Evolutionary conservation across 2,888 invertebrate species (phyloP), one percentile per base, ranked within the genome.

Genomic region (Mechanitis mazaeus): DNA sequence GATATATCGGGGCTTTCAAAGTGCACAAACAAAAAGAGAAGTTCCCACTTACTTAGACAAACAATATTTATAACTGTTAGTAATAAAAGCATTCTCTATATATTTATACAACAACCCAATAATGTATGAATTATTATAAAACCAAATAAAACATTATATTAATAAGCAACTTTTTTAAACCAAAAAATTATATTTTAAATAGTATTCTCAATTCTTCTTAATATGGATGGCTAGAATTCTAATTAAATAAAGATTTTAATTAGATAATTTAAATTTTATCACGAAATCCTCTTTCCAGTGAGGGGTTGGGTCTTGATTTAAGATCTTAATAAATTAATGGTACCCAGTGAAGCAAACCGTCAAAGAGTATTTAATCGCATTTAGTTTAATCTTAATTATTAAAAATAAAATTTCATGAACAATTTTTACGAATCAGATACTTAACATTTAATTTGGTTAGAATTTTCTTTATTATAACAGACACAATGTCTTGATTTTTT

Each of bases 301-400:
- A 59, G 66, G 60, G 61, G 68, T 46, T 58, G n/a, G 38, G 55
- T 28, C 66, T 68, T 50, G 63, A 68, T 68, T 72, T 63, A 66
- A 68, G 67, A 68, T 64, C 68, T 64, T 70, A 72, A 70, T 70
- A 73, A 75, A 73, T 74, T 72, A 69, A 64, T 33, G 55, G 42
- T 50, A 63, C 28, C 54, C 56, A 54, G 45, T 50, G 31, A 50
- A 42, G 31, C 50, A n/a, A 50, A 31, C 31, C 28, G 50, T 31
- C 9, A 50, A 50, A 50, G 28, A 50, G 31, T 50, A 50, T 7
- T 31, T 50, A 50, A 50, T 50, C 31, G 50, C 9, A 50, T 50
- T 50, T 31, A 50, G 50, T 50, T 50, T 50, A 31, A 50, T 50
- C 50, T 50, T 31, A 50, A 50, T 50, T 31, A 50, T 50, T 31